Base-by-base conservation (phyloP, 2,113 vertebrate species). In the Baryphthengus martii region DNA sequence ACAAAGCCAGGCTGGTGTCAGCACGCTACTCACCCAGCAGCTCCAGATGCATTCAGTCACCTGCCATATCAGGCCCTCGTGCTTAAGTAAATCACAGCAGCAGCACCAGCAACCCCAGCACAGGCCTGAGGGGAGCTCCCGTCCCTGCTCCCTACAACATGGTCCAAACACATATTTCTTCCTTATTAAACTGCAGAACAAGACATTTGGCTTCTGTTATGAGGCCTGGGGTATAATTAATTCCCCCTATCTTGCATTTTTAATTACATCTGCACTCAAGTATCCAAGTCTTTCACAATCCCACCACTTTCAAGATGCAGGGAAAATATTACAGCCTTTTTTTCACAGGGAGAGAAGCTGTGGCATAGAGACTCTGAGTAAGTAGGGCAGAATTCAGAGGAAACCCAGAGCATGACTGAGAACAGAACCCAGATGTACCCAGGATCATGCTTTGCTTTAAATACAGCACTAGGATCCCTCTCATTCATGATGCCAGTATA, bases 401-500 rank as follows among this genome's bases (percentile, higher is more conserved):
- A 93, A 96, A 92, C 50, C 77, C 4, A 24, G 26, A 92, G 61
- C 83, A 89, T 6, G 10, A 62, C 76, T 68, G 76, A 75, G 95
- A 95, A 90, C 86, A 96, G 73, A 96, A 86, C 86, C n/a, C 95
- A 95, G 92, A 95, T 94, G 95, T 50, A 76, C 86, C 86, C 81
- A 28, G 65, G 56, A 90, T 95, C n/a, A 10, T 78, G 85, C 90
- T 93, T 91, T 82, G 74, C 89, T 92, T 96, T 85, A 90, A 95
- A 85, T 58, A 50, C 76, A 89, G 63, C 86, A 31, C n/a, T 86
- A 94, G 77, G 77, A 88, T 94, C 86, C 66, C 49, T 89, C 73
- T 92, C 16, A 3, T 72, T 85, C 73, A 62, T 95, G 93, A 96
- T 96, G 96, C 96, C 95, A 96, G 88, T 89, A 73, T 94, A 95